Evolutionary conservation across 2,113 vertebrate species (phyloP), one percentile per base, ranked within the genome.

Genomic region (Apodemus sylvaticus): DNA sequence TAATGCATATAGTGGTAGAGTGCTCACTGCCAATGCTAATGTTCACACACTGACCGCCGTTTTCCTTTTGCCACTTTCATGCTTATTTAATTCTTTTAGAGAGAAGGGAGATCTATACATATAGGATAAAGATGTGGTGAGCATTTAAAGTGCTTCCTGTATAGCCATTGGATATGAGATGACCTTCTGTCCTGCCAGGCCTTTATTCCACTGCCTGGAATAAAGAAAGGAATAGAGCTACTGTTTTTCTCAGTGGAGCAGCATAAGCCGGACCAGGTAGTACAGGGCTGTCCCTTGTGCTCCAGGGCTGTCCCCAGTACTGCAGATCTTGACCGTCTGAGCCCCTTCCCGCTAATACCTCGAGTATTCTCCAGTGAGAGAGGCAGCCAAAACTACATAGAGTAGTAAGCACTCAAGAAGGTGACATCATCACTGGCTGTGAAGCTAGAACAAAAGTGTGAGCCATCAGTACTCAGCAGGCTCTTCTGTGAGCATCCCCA

Each of bases 61-160:
- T 31, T 36, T 74, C 45, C 45, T 48, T 93, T 58, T 73, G 39
- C 48, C 1, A 6, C 42, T 16, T 81, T 95, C n/a, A 81, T 66
- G 1, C 81, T 94, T 94, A 81, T 73, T 92, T 92, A 86, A 77
- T 86, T 93, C 89, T 91, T 83, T 14, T 91, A 53, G 73, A 58
- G 73, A 94, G 60, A 92, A 76, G 79, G 68, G 24, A 55, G 60
- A 58, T 24, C 31, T 51, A 87, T 68, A 90, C 68, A 64, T 14
- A 76, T 89, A 81, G 14, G 12, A 66, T 89, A 83, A 90, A 88
- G 70, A 13, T 19, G 0, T 58, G 24, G 16, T 48, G 4, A 91
- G 48, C 86, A 10, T 60, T 86, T 53, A 85, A 89, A 77, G 45
- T 24, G 5, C 5, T 85, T n/a, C 71, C 17, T 24, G 82, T 53